Percentiles rank a stretch among this genome's conserved stretches.
phyloP scores from a whole-genome alignment of 1,140 invertebrate genomes.

The Aleiodes sp. region DNA sequence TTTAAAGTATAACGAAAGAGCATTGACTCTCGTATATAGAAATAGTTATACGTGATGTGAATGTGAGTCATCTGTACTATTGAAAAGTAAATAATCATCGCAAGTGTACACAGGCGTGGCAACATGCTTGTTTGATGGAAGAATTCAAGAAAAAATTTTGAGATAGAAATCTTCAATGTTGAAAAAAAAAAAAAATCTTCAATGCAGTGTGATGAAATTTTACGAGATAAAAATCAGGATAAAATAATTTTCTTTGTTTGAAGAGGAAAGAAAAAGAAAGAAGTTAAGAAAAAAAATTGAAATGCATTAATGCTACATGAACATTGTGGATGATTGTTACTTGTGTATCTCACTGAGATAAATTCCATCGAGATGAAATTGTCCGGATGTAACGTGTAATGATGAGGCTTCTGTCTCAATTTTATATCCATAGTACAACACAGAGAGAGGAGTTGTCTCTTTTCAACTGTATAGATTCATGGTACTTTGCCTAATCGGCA shows the following conservation, averaged over 20 bases:
- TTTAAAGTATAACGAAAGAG: background rate
- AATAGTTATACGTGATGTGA: slow-evolving; percentile 4
- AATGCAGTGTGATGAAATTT: background rate
- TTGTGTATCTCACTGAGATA: background rate
- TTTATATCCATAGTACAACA: slow-evolving; percentile 21
- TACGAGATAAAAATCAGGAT: background rate
- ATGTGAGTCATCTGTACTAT: slow-evolving; percentile 26
- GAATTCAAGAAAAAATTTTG: too few species aligned
- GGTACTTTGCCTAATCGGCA: slow-evolving; percentile 28
- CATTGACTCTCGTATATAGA: slow-evolving; percentile 14
- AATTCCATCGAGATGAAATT: slow-evolving; percentile 4
- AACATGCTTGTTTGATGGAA: background rate
- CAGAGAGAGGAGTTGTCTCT: too few species aligned
- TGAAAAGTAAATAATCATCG: slow-evolving; percentile 32
- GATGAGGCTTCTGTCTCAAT: slow-evolving; percentile 22
- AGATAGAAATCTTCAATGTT: background rate
- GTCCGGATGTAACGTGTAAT: background rate
- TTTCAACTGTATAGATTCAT: background rate
- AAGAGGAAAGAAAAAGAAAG: too few species aligned
- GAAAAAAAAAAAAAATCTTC: too few species aligned
- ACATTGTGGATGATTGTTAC: too few species aligned
- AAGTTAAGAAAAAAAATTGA: too few species aligned
- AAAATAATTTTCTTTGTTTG: background rate
- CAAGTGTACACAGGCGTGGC: slow-evolving; percentile 33
- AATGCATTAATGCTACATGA: too few species aligned